A percentile compares a stretch with the other conserved stretches of the same genome.
Conservation (phyloP, 2,888 invertebrate genomes). For the Julus scanicus region DNA sequence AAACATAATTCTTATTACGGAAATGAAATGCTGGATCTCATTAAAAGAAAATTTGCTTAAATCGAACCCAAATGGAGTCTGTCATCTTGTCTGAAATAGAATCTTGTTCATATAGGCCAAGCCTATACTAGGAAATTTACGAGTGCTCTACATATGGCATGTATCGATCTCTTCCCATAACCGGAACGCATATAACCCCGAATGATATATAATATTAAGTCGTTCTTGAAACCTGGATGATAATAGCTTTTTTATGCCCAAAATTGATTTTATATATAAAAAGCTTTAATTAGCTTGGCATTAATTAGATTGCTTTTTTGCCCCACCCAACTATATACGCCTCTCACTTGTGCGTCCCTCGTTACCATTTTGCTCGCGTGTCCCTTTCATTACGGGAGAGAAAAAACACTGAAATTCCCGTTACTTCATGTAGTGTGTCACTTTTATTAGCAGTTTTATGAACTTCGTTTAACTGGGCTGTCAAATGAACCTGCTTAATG, state of each 20-base stretch:
- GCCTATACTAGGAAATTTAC: not conserved
- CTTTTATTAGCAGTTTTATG: not conserved
- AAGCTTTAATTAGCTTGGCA: conserved; percentile 6
- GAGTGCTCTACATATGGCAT: not conserved
- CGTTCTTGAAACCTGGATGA: not conserved
- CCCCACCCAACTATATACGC: not conserved
- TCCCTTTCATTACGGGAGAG: not conserved
- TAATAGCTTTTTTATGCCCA: not conserved
- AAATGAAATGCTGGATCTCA: too few species aligned
- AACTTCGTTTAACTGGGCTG: not conserved
- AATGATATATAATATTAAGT: not conserved
- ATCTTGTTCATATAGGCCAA: too few species aligned
- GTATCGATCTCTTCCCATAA: not conserved
- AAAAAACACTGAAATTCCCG: not conserved
- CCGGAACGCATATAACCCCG: not conserved
- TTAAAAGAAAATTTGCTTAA: too few species aligned
- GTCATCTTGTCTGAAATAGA: too few species aligned
- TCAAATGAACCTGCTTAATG: not conserved
- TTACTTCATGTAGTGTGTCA: not conserved
- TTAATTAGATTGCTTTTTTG: not conserved
- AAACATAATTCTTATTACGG: too few species aligned
- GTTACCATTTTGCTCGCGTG: not conserved
- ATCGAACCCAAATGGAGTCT: too few species aligned
- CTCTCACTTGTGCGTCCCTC: not conserved
- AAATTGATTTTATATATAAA: not conserved